Evolutionary conservation across 2,797 vertebrate genomes (phyloP), one percentile per base, ranked within the genome.

Genomic region (Perodicticus potto): DNA sequence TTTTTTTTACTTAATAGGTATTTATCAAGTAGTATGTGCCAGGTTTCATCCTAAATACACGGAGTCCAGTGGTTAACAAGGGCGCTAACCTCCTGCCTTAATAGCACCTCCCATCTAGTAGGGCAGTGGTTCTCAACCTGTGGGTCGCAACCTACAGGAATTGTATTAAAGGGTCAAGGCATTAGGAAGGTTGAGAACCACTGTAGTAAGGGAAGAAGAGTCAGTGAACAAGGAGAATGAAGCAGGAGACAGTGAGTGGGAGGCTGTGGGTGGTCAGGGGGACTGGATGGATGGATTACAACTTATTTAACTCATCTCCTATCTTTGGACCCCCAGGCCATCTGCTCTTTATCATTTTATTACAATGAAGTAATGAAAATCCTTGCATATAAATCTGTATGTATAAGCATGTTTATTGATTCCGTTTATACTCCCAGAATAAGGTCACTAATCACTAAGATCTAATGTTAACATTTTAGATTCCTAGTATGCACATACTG

Each of bases 311-410:
- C 19, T 9, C 59, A 14, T 95, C 69, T 96, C 77, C 59, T 82
- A 13, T 43, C 63, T 91, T 77, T 82, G 17, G 78, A 76, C 10
- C 69, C 37, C 3, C 2, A 63, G 61, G 16, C 57, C 27, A 27
- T 70, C 29, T 80, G 69, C 55, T 29, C 22, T 57, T 95, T 95
- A 45, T 93, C 57, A 77, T 82, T 93, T 96, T 57, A 82, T 69
- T 63, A 85, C 14, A 73, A 32, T 0, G 49, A 23, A 90, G 57
- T 19, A 83, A 73, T 78, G 22, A 49, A 91, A 74, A 63, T 78
- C 43, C 49, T 73, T 17, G 12, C 25, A 55, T 76, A 84, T 37
- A 94, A 49, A 59, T 34, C 57, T 69, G 17, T 59, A 16, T 45
- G 29, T 9, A n/a, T 7, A 70, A 43, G 17, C 43, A n/a, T 32